phyloP scores from a whole-genome alignment of 1,140 invertebrate species.

The Hycleus cichorii region DNA sequence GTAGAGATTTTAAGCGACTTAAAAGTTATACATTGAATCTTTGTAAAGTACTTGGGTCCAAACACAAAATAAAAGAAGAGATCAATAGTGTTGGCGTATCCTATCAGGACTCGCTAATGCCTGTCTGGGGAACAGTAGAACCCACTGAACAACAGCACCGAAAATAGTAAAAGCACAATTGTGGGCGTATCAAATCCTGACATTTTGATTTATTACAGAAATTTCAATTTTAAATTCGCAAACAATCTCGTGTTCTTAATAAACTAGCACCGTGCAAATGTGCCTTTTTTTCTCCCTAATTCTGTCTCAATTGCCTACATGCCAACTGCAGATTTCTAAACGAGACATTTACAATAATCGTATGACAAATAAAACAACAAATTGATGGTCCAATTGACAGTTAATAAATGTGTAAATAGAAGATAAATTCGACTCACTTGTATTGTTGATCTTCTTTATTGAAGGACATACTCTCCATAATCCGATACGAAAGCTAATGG shows the following conservation, averaged over 20 bases:
- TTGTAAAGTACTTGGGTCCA: background rate
- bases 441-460: conserved; percentile 36
- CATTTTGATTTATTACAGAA: conserved; percentile 17
- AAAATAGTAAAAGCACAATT: conserved; percentile 19
- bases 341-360: too few species aligned
- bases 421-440: conserved; percentile 6
- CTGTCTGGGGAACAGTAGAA: conserved; percentile 15
- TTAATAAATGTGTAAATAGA: too few species aligned
- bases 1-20: too few species aligned
- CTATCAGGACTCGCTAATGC: conserved; percentile 16
- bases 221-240: conserved; percentile 19
- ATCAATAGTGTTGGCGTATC: conserved; percentile 14
- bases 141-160: conserved; percentile 13
- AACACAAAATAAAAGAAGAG: conserved; percentile 15
- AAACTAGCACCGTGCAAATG: conserved; percentile 7
- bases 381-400: too few species aligned
- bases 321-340: too few species aligned
- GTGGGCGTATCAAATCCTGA: conserved; percentile 11
- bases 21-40: too few species aligned
- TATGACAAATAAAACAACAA: too few species aligned
- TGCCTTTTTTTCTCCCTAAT: background rate
- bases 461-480: conserved; percentile 47
- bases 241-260: conserved; percentile 5
- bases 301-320: too few species aligned
- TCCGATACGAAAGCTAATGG: conserved; percentile 43